Evolutionary conservation across 2,888 invertebrate genomes (phyloP).

Genomic region (Caenorhabditis auriculariae): DNA sequence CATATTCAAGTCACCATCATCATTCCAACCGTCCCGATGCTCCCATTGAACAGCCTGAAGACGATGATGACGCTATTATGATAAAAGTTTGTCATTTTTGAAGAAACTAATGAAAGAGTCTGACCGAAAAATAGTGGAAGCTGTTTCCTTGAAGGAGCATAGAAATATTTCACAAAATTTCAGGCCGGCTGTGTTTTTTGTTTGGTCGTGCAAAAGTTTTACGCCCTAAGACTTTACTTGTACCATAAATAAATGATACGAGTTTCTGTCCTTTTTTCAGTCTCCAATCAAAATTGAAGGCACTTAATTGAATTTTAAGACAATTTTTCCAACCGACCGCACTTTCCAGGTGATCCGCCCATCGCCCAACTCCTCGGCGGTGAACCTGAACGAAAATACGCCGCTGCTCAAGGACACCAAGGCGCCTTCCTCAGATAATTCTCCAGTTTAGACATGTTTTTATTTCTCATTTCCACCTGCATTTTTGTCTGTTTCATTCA

Average conservation of each 20-base stretch:
- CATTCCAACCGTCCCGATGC: slow-evolving; percentile 13
- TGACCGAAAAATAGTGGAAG: neutral
- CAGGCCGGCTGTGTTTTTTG: too few relatives aligned
- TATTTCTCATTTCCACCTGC: neutral
- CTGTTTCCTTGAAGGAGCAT: neutral
- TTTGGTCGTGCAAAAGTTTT: too few relatives aligned
- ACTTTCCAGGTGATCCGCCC: slow-evolving; percentile 42
- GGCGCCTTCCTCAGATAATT: neutral
- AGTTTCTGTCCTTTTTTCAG: too few relatives aligned
- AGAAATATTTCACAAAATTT: too few relatives aligned
- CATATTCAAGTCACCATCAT: neutral
- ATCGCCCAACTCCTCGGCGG: slow-evolving; percentile 46
- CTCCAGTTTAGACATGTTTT: neutral
- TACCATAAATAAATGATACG: too few relatives aligned
- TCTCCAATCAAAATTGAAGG: too few relatives aligned
- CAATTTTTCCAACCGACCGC: neutral
- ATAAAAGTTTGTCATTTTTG: slow-evolving; percentile 52
- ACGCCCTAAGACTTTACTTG: too few relatives aligned
- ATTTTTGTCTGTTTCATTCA: too few relatives aligned
- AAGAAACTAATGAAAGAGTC: neutral
- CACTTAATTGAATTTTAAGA: too few relatives aligned
- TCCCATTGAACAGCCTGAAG: slow-evolving; percentile 53
- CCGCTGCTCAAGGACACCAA: slow-evolving; percentile 45
- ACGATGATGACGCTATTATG: slow-evolving; percentile 62
- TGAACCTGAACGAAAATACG: slow-evolving; percentile 39